Evolutionary conservation across 2,888 invertebrate genomes (phyloP).

Genomic region (Oxystoma pomonae): DNA sequence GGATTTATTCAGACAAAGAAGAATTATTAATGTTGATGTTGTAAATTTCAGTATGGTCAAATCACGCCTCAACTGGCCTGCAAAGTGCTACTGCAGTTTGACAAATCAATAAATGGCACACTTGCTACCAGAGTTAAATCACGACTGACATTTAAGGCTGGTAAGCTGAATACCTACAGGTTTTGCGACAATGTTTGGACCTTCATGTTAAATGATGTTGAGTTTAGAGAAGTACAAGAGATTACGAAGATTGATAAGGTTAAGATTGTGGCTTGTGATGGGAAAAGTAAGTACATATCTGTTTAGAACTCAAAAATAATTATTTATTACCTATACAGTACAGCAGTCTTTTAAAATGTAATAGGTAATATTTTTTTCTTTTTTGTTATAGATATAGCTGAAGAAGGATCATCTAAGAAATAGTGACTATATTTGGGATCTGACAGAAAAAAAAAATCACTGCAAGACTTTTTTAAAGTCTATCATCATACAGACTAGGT

Average conservation of each 20-base stretch:
- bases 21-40: too few species aligned
- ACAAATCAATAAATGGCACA: constrained; percentile 93
- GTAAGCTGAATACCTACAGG: constrained; percentile 80
- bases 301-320: background rate
- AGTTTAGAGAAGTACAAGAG: constrained; percentile 93
- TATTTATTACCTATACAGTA: too few species aligned
- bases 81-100: constrained; percentile 93
- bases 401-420: constrained; percentile 24
- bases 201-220: constrained; percentile 96
- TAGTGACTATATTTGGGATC: too few species aligned
- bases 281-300: constrained; percentile 76
- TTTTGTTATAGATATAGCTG: constrained; percentile 22
- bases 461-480: too few species aligned
- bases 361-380: too few species aligned
- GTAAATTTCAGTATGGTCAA: constrained; percentile 92
- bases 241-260: constrained; percentile 90
- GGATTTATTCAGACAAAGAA: too few species aligned
- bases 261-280: constrained; percentile 97
- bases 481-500: too few species aligned
- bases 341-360: too few species aligned
- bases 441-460: too few species aligned
- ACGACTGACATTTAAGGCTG: constrained; percentile 89
- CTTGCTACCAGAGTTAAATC: constrained; percentile 88
- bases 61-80: constrained; percentile 91
- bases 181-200: constrained; percentile 99